Base-by-base conservation (phyloP, 53 echinoderm and acorn worm genomes). In the Glandiceps talaboti region DNA sequence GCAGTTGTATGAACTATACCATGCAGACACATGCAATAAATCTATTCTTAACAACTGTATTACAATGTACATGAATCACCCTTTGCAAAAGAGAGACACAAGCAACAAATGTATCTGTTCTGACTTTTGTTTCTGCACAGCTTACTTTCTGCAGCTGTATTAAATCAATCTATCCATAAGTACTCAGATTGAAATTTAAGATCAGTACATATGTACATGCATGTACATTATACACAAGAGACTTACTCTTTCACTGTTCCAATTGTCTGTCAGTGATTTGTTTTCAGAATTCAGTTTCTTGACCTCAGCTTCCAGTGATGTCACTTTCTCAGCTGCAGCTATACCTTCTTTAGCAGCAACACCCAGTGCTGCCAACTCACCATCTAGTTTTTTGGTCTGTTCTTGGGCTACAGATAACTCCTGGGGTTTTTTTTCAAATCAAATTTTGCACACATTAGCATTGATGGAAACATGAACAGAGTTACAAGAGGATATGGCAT, bases 221-320 rank as follows among this genome's bases (percentile, higher is more conserved):
- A n/a, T n/a, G n/a, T n/a, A n/a, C n/a, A n/a, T 73, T 14, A 14
- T 26, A 73, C 26, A 26, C 14, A 76, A n/a, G 25, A 72, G 0
- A 92, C 90, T 85, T 29, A 95, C 96, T 85, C 96, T 88, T 79
- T 95, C 96, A 33, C 96, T 95, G 88, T 95, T 95, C 84, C 87
- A 95, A 80, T 95, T 95, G 27, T 95, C 96, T 72, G 85, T 87
- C 28, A 90, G 32, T n/a, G 90, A 32, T 77, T 95, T 95, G 27
- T 86, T 74, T 33, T 95, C 96, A 64, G 88, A 77, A 33, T 86
- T 84, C 20, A 95, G 85, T 30, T 84, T 84, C 86, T 95, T 95
- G 27, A 93, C 74, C 81, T 95, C 96, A 29, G 82, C 81, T 26
- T 76, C 74, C 80, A 92, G 80, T 27, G 79, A 83, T 1, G 84